Base-by-base conservation (phyloP, 2,888 invertebrate genomes). In the Dryobotodes eremita region DNA sequence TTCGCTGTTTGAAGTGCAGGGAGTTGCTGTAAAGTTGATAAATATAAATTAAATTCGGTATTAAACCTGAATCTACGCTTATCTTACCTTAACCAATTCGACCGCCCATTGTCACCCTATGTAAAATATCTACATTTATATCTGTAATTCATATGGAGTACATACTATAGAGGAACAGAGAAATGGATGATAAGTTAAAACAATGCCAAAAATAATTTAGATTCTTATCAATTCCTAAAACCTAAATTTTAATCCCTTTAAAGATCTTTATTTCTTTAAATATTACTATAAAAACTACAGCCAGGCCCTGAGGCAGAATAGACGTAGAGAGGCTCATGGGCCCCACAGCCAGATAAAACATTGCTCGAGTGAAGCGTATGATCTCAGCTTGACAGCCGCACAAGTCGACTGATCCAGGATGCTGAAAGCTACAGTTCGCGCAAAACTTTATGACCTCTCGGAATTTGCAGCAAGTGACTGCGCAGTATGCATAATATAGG, bases 151-250 rank as follows among this genome's bases (percentile, higher is more conserved):
- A 57, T n/a, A 13, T 13, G 11, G n/a, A n/a, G n/a, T n/a, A 4
- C 1, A 57, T n/a, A 57, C 4, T n/a, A n/a, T 1, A n/a, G 55
- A 57, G n/a, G 11, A 11, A 55, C 3, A 55, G n/a, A 11, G 13
- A 57, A 57, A n/a, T n/a, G 5, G 2, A 57, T 57, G 57, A 57
- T 57, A 11, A 57, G 11, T n/a, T 55, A 23, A 55, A 55, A 11
- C 23, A 55, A 23, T 55, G 1, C 8, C 8, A 20, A 23, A 23
- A 23, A 36, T 23, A 55, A 11, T 11, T 4, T 23, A 4, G 1
- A 4, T n/a, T n/a, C 23, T n/a, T 11, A 10, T n/a, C 3, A n/a
- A 1, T n/a, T n/a, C 1, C n/a, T 4, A 11, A 11, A 11, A n/a
- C 23, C 11, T n/a, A 4, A n/a, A 55, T 2, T 55, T 10, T 4